A percentile compares a stretch with the other conserved stretches of the same genome.
phyloP scores from a whole-genome alignment of 92 coral and sea anemone genomes.

The Porites cylindrica region DNA sequence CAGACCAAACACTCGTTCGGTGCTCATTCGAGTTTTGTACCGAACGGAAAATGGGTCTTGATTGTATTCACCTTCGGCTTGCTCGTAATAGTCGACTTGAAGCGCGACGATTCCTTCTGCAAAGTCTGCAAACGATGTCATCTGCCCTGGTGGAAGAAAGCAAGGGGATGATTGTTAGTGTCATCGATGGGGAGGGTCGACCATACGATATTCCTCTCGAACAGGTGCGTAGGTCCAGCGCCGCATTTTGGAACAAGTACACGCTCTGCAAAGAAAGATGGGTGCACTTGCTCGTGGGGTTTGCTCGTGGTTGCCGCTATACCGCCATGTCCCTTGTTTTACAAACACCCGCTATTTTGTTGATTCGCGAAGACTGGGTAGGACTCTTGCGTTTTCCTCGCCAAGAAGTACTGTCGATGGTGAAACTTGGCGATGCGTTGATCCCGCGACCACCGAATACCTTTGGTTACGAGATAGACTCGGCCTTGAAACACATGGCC shows the following conservation, averaged over 20 bases:
- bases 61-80: not conserved
- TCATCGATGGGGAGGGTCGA: not conserved
- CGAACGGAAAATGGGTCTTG: slow-evolving; percentile 17
- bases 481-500: not conserved
- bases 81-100: not conserved
- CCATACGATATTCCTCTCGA: not conserved
- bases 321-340: not conserved
- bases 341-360: not conserved
- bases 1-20: not conserved
- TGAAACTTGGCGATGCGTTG: not conserved
- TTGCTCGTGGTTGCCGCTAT: not conserved
- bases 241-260: not conserved
- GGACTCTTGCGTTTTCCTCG: not conserved
- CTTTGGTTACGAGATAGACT: slow-evolving; percentile 6
- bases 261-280: not conserved
- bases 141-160: not conserved
- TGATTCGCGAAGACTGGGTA: not conserved
- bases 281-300: not conserved
- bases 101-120: not conserved
- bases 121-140: not conserved
- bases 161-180: not conserved
- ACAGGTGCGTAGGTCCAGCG: not conserved
- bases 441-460: not conserved
- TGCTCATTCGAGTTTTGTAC: not conserved
- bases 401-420: not conserved